Conservation (phyloP, 2,797 vertebrate species). For the Myiothlypis coronata region DNA sequence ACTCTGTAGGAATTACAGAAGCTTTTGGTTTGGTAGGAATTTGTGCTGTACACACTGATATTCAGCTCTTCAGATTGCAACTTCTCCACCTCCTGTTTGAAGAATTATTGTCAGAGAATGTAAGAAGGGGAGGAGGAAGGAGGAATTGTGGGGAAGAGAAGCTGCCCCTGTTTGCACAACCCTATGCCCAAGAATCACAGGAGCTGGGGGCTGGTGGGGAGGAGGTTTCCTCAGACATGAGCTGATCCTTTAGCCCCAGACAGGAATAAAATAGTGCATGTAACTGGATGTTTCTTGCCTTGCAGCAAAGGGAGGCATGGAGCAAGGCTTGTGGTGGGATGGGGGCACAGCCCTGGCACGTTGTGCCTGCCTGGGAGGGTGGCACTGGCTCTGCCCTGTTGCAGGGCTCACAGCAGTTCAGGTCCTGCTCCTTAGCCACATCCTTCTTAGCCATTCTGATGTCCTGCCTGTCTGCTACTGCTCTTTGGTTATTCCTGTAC, state of each 20-base stretch:
- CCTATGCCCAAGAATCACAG: neutral
- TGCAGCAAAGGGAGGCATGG: neutral
- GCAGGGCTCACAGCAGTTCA: neutral
- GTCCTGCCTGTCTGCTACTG: neutral
- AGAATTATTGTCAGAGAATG: neutral
- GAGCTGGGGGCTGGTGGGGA: neutral
- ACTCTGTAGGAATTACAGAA: neutral
- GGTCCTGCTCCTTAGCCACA: neutral
- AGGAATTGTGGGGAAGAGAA: neutral
- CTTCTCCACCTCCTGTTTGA: neutral
- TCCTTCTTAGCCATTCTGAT: neutral
- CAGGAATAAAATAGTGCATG: neutral
- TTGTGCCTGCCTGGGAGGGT: neutral
- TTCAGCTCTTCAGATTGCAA: neutral
- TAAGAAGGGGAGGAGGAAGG: neutral
- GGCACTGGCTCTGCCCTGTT: neutral
- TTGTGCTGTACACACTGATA: neutral
- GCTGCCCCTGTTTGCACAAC: neutral
- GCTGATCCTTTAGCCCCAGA: neutral
- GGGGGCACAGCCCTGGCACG: neutral
- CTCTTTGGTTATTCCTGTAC: neutral
- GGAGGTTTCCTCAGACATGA: neutral
- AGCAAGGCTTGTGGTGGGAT: neutral
- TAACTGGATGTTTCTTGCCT: neutral
- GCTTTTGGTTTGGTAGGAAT: neutral